Base-by-base conservation (phyloP, 2,113 vertebrate species). In the Microcebus murinus region DNA sequence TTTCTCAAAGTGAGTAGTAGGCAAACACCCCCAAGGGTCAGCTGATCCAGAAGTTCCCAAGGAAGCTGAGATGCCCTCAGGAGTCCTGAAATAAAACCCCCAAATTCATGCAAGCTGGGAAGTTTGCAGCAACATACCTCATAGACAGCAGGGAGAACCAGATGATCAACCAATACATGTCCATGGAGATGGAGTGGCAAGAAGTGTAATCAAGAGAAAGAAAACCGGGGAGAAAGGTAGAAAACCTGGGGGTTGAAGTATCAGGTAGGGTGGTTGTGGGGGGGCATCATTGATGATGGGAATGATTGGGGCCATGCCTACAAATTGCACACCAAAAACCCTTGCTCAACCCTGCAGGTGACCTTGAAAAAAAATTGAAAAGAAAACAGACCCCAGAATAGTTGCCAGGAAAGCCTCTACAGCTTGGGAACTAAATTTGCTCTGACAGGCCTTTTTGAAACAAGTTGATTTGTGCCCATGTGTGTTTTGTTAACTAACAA, bases 321-420 rank as follows among this genome's bases (percentile, higher is more conserved):
- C 34, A 63, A 21, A 11, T 0, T 0, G 1, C 55, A 48, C 42
- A 17, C 50, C 4, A 42, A 93, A 67, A 76, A 8, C 9, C 68
- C 68, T 14, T 91, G 45, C 23, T 57, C 50, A 65, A 42, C 91
- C 25, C 39, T 97, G 70, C 39, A 94, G 63, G 5, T 65, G 27
- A 8, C 88, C 57, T 21, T 83, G 29, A 61, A 85, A 34, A 91
- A 91, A n/a, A 48, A 52, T 17, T 4, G 20, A 42, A 95, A 93
- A 68, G 79, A 23, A 94, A 91, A 45, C 77, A 84, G 70, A 91
- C 57, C 17, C 29, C 12, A 73, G n/a, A 97, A 34, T 70, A 80
- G 14, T 70, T 82, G 45, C 18, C 36, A 31, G 68, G 67, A 83
- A 27, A 92, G 3, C 23, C 23, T 81, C 3, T 39, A 0, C 79